Percentiles rank a stretch among this genome's conserved stretches.
Conservation (phyloP, 2,888 invertebrate genomes). For the Agriopis aurantiaria region DNA sequence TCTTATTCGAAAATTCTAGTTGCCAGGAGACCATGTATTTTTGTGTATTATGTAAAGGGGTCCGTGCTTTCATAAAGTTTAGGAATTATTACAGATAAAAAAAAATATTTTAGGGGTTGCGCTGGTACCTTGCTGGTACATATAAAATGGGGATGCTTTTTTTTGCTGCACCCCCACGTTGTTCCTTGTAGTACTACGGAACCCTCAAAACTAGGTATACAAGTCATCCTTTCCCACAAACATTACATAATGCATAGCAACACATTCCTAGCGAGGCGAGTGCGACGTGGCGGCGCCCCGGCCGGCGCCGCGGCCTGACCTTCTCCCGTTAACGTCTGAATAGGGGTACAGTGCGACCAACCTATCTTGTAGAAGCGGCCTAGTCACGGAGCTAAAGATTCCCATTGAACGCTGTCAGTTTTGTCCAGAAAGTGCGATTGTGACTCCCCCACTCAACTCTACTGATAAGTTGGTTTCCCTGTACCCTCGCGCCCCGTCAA, state of each 20-base stretch:
- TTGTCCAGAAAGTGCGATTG: not conserved
- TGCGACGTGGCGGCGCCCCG: slow-evolving; percentile 61
- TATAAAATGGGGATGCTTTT: no score
- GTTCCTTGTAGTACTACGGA: not conserved
- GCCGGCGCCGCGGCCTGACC: slow-evolving; percentile 59
- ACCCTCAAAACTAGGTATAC: not conserved
- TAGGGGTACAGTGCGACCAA: slow-evolving; percentile 9
- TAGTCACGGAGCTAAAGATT: not conserved
- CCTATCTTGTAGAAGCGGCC: not conserved
- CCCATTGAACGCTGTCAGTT: not conserved
- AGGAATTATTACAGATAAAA: no score
- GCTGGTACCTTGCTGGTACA: no score
- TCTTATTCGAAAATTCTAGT: no score
- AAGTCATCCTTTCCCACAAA: slow-evolving; percentile 22
- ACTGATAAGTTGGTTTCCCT: not conserved
- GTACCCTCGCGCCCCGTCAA: slow-evolving; percentile 26
- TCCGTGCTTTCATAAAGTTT: no score
- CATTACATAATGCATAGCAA: slow-evolving; percentile 46
- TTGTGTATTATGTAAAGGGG: no score
- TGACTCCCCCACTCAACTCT: not conserved
- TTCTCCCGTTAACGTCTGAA: slow-evolving; percentile 42
- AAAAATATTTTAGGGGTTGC: no score
- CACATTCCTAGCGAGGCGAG: slow-evolving; percentile 57
- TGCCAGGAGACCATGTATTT: no score
- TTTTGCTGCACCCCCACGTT: no score